Evolutionary conservation across 2,113 vertebrate species (phyloP).

Genomic region (Lagenorhynchus albirostris): DNA sequence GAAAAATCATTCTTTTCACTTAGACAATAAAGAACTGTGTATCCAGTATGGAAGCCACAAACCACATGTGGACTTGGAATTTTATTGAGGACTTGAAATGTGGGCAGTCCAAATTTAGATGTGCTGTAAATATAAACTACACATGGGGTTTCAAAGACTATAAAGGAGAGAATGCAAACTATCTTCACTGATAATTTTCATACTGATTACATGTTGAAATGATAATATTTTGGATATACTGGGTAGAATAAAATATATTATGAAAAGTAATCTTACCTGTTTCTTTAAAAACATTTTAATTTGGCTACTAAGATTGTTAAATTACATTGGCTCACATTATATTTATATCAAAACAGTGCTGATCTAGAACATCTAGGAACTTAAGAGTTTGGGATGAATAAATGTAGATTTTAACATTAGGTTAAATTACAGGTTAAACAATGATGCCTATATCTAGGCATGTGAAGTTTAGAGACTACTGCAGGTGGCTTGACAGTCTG

Average conservation of each 20-base stretch:
- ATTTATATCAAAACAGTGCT: not conserved
- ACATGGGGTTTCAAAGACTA: not conserved
- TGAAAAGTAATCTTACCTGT: not conserved
- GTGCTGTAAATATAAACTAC: not conserved
- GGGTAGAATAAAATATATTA: not conserved
- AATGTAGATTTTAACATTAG: constrained; percentile 22
- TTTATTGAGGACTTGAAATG: constrained; percentile 17
- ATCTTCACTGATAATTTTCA: not conserved
- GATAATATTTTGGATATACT: not conserved
- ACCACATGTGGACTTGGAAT: not conserved
- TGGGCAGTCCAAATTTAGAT: not conserved
- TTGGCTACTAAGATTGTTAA: not conserved
- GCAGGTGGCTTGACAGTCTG: not conserved
- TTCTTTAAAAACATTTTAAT: constrained; percentile 12
- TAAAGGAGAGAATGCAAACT: not conserved
- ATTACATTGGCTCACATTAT: not conserved
- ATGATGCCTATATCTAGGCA: not conserved
- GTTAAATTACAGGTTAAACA: constrained; percentile 16
- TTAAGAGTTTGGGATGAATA: not conserved
- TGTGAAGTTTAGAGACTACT: not conserved
- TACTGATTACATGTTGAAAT: constrained; percentile 13
- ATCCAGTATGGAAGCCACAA: not conserved
- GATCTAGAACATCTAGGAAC: not conserved
- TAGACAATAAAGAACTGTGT: not conserved
- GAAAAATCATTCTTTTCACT: constrained; percentile 5